A percentile compares a stretch with the other conserved stretches of the same genome.
These are phyloP conservation scores for Crenuchus spilurus DNA, from an alignment of 2,797 vertebrate genomes.

Conservation along the genomic window DNA sequence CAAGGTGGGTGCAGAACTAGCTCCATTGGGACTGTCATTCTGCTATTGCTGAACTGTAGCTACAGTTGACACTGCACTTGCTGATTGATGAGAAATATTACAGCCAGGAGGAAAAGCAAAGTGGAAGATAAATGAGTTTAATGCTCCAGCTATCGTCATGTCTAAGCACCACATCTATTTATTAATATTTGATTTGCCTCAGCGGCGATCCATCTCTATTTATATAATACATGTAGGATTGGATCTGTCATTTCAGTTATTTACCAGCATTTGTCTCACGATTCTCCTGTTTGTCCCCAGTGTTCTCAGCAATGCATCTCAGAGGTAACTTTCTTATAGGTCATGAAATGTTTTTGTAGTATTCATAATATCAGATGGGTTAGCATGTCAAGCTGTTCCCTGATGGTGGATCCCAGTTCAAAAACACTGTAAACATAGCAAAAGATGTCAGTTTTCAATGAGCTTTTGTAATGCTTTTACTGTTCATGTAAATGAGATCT, in stretches of 20 bases:
- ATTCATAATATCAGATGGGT: background rate
- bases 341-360: constrained; percentile 34
- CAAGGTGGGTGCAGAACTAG: constrained; percentile 69
- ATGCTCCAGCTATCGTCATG: constrained; percentile 73
- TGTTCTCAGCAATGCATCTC: constrained; percentile 42
- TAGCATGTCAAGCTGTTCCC: background rate
- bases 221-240: constrained; percentile 75
- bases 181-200: constrained; percentile 79
- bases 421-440: background rate
- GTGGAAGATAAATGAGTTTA: constrained; percentile 78
- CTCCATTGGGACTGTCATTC: constrained; percentile 74
- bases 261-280: constrained; percentile 76
- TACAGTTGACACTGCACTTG: constrained; percentile 77
- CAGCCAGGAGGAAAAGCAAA: constrained; percentile 73
- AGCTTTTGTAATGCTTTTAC: constrained; percentile 25
- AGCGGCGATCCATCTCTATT: constrained; percentile 76
- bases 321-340: constrained; percentile 39
- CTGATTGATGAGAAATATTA: constrained; percentile 87
- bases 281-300: constrained; percentile 57
- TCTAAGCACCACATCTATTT: constrained; percentile 78
- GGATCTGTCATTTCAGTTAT: constrained; percentile 80
- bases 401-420: background rate
- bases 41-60: constrained; percentile 73
- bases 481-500: constrained; percentile 43
- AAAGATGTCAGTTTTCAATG: background rate